Base-by-base conservation (phyloP, 2,113 vertebrate species). In the Crotalus horridus region DNA sequence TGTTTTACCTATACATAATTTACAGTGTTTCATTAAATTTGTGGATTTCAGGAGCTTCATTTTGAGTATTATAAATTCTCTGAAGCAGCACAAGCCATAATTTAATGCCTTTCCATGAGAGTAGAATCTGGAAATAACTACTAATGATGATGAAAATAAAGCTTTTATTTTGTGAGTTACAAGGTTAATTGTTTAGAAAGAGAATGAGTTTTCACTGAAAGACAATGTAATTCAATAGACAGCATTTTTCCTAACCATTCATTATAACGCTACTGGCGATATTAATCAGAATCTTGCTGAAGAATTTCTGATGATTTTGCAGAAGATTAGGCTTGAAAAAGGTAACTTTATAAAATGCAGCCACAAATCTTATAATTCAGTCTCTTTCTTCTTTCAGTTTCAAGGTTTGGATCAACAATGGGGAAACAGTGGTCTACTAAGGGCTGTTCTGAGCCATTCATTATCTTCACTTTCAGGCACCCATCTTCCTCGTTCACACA, bases 241-340 rank as follows among this genome's bases (percentile, higher is more conserved):
- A 95, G 29, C 92, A 56, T 24, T 96, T 86, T 95, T 92, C 85
- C 94, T 96, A 96, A 96, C 93, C 95, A 95, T 86, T 97, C 96
- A 94, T 93, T 96, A 93, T 94, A 96, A n/a, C 95, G 90, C 46
- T 69, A 33, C 89, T 95, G 95, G 81, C 89, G 85, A 89, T 81
- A 94, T 92, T 92, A 93, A 89, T 12, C 93, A 94, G 85, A 96
- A 11, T 33, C 88, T 90, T 96, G 90, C 94, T 92, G 95, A 96
- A 96, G 56, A 88, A 95, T 94, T 97, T 96, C 90, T 89, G 96
- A 89, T 94, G 29, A 91, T 91, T 87, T 0, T 81, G 92, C 17
- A 64, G 39, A 92, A 95, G 87, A 55, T 69, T 94, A 2, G 85
- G 29, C 11, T n/a, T 53, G 88, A 93, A 90, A 46, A 87, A 64